Base-by-base conservation (phyloP, 2,797 vertebrate genomes). In the Sarcoramphus papa region DNA sequence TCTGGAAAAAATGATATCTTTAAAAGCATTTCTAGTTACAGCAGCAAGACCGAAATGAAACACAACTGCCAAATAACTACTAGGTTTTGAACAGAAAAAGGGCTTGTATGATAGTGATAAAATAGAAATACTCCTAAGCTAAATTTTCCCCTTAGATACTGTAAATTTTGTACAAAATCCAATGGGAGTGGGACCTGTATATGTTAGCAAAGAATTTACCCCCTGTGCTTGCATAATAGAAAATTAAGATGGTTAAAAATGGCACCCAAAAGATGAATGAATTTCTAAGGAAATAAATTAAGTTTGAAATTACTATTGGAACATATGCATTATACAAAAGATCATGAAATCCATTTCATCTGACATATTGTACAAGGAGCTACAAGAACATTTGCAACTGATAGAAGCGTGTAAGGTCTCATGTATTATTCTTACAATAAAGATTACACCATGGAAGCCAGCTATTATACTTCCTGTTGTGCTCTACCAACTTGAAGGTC, bases 261-360 rank as follows among this genome's bases (percentile, higher is more conserved):
- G 69, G 80, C 94, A 97, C 67, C 51, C 75, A 75, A 96, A 97
- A 97, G 78, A 97, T 97, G 93, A 97, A 94, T 96, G 95, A 96
- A 95, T 93, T 93, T 87, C 93, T 51, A 90, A 93, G 88, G 95
- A 96, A 97, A 97, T 97, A 97, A 96, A 96, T 96, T 96, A 96
- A 69, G 63, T 97, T 96, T 96, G 57, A 98, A 97, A 97, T 96
- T 93, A 96, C 95, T 95, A 48, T 78, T 92, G 96, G 88, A 96
- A 92, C 86, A 79, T 97, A 97, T 97, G 97, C 96, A 96, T 97
- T 97, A 95, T 95, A 96, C 87, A 97, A 97, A 97, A 86, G 90
- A 92, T 96, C 94, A 92, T 97, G 82, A 97, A 97, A 95, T 97
- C 68, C 69, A 95, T 97, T 98, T 97, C 82, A 76, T 95, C 62